Base-by-base conservation (phyloP, 2,888 invertebrate species). In the Erebia aethiops region DNA sequence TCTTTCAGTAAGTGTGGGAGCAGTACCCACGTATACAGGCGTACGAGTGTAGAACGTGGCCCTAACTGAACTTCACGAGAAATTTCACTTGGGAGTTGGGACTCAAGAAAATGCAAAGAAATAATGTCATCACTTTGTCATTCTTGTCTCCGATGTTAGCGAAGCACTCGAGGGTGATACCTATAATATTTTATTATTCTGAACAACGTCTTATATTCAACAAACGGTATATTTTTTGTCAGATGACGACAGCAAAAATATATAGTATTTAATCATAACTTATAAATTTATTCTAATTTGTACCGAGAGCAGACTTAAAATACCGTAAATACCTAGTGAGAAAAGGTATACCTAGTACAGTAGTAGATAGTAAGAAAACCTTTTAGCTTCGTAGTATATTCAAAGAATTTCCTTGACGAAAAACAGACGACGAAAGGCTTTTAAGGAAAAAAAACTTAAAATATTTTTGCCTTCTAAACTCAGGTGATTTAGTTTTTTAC, bases 391-490 rank as follows among this genome's bases (percentile, higher is more conserved):
- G 21, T 43, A 66, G 57, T n/a, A n/a, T n/a, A n/a, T 46, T 46
- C n/a, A 66, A 66, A 66, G 26, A 41, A 46, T 49, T 67, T 49
- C 51, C 57, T 67, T 57, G 67, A 58, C 21, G 67, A 67, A 67
- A 49, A 67, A 57, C 21, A 57, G 21, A 67, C 56, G 52, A 54
- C 65, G 18, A 65, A 65, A 65, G 26, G 54, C 65, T 67, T 58
- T 67, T 46, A 67, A 67, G 67, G n/a, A 26, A 26, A 57, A n/a
- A 43, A 58, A 67, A 56, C 18, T 46, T 21, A n/a, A 65, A 65
- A 65, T 56, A 46, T 57, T 66, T 66, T 54, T 14, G 51, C 16
- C 7, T 11, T 46, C n/a, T 41, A 41, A 43, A 41, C 16, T 61
- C 11, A 16, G 46, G 18, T 61, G 43, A 46, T 35, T 35, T 35